Evolutionary conservation across 30 jellyfish, hydroid and myxozoan genomes (phyloP).

Genomic region (Cassiopea andromeda): DNA sequence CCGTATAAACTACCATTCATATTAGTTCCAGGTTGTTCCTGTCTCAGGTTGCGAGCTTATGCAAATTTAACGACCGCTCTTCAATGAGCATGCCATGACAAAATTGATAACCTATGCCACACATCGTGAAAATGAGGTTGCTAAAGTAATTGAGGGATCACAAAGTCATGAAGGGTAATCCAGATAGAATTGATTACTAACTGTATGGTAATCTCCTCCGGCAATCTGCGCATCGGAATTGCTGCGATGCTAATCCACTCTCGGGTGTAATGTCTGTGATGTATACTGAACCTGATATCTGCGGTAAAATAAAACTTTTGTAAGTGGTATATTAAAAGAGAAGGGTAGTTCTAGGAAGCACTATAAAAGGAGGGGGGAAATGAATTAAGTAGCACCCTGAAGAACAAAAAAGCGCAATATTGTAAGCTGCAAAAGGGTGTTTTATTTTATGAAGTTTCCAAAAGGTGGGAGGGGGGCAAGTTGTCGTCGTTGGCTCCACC

Average conservation of each 20-base stretch:
- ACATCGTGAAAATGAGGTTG: background rate
- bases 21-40: too few species aligned
- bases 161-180: background rate
- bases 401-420: too few species aligned
- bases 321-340: background rate
- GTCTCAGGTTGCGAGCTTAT: too few species aligned
- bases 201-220: conserved; percentile 68
- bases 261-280: conserved; percentile 85
- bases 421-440: too few species aligned
- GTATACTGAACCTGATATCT: conserved; percentile 60
- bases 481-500: too few species aligned
- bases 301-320: background rate
- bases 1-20: too few species aligned
- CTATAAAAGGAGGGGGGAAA: too few species aligned
- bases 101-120: background rate
- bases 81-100: too few species aligned
- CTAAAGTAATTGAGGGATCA: background rate
- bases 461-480: too few species aligned
- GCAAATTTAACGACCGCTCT: too few species aligned
- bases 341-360: background rate
- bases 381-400: too few species aligned
- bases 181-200: conserved; percentile 27
- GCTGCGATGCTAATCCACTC: conserved; percentile 83
- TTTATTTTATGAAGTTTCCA: too few species aligned
- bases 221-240: conserved; percentile 96